A percentile compares a stretch with the other conserved stretches of the same genome.
Conservation (phyloP, 2,888 invertebrate species). For the Ecliptopera silaceata region DNA sequence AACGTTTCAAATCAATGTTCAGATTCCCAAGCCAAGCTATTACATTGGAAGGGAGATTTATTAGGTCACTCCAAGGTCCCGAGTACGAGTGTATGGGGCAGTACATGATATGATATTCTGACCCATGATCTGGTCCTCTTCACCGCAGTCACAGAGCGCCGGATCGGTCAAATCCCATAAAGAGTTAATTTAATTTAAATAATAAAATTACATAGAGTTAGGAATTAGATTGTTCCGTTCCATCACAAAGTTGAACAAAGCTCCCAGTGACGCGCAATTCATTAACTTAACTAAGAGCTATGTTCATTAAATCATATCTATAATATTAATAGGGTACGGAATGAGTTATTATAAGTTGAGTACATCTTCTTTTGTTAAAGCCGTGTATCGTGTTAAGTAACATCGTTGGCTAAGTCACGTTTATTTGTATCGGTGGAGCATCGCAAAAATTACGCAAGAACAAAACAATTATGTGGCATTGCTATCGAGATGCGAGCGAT, state of each 20-base stretch:
- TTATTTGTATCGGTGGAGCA: conserved; percentile 60
- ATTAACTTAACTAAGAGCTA: conserved; percentile 51
- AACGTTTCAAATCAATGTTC: too few species aligned
- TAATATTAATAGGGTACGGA: conserved; percentile 67
- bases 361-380: conserved; percentile 64
- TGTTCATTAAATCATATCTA: conserved; percentile 64
- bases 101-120: too few species aligned
- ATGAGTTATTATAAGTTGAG: conserved; percentile 65
- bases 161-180: background rate
- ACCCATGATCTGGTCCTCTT: too few species aligned
- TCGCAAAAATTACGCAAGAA: conserved; percentile 64
- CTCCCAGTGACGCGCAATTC: conserved; percentile 43
- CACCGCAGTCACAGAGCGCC: too few species aligned
- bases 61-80: too few species aligned
- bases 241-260: conserved; percentile 5
- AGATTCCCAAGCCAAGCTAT: too few species aligned
- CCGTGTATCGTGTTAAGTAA: conserved; percentile 65
- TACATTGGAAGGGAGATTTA: too few species aligned
- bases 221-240: background rate
- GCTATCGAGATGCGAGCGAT: conserved; percentile 30
- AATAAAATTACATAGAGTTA: background rate
- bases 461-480: conserved; percentile 47
- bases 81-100: too few species aligned
- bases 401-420: conserved; percentile 73
- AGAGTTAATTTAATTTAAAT: background rate